phyloP scores from a whole-genome alignment of 1,140 invertebrate species.

The Heliothis virescens region DNA sequence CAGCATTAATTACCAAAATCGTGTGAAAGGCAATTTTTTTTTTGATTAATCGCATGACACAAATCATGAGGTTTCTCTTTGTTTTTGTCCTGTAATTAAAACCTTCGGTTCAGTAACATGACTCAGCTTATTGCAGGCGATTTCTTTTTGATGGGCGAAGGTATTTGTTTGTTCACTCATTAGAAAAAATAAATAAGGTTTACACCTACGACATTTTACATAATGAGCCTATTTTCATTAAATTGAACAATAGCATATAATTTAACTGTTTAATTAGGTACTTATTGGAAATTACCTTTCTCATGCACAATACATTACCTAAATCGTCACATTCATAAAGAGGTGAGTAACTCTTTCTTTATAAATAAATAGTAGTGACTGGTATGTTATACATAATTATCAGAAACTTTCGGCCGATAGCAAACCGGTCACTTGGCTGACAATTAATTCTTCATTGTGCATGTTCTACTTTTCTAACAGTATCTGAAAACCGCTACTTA shows the following conservation, averaged over 20 bases:
- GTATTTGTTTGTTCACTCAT: not conserved
- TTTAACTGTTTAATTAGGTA: too few relatives aligned
- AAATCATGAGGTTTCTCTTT: not conserved
- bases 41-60: not conserved
- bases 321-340: too few relatives aligned
- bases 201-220: not conserved
- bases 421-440: too few relatives aligned
- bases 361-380: too few relatives aligned
- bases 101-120: not conserved
- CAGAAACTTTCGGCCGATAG: too few relatives aligned
- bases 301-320: too few relatives aligned
- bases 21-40: not conserved
- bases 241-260: too few relatives aligned
- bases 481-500: constrained; percentile 5
- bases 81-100: not conserved
- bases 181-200: not conserved
- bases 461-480: too few relatives aligned
- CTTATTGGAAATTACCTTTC: too few relatives aligned
- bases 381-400: too few relatives aligned
- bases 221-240: not conserved
- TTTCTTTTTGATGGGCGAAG: not conserved
- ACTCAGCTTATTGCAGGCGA: constrained; percentile 13
- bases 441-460: too few relatives aligned
- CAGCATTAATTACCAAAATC: not conserved
- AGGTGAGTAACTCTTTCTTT: too few relatives aligned